Conservation (phyloP, 2,888 invertebrate species). For the Pammene fasciana region DNA sequence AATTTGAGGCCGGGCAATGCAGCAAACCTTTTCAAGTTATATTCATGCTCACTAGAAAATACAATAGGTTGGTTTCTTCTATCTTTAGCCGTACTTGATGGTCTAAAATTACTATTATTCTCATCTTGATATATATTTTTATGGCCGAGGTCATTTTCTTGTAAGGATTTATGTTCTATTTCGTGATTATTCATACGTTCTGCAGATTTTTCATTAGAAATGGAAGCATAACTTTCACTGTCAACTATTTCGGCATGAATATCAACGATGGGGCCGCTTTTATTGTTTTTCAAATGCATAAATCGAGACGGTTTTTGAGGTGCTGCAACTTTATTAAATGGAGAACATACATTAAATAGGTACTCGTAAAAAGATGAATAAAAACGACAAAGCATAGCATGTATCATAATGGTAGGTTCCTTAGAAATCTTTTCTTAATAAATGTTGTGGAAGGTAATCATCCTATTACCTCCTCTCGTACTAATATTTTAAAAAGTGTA, state of each 20-base stretch:
- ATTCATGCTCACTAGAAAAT: not conserved
- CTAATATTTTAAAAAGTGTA: too few species aligned
- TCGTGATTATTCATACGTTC: not conserved
- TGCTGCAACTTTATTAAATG: not conserved
- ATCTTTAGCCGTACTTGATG: not conserved
- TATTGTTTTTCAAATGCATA: not conserved
- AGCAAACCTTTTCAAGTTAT: not conserved
- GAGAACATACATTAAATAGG: too few species aligned
- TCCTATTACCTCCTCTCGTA: too few species aligned
- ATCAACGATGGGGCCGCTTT: not conserved
- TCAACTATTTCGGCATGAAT: not conserved
- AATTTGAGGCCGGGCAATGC: conserved; percentile 1
- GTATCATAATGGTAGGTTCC: too few species aligned
- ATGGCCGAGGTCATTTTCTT: not conserved
- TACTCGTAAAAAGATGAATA: too few species aligned
- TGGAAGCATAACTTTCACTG: not conserved
- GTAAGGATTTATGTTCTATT: not conserved
- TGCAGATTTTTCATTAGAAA: not conserved
- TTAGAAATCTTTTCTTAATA: too few species aligned
- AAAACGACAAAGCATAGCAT: too few species aligned
- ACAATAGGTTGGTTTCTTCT: not conserved
- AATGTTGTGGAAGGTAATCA: too few species aligned
- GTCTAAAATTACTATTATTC: not conserved
- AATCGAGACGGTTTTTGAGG: too few species aligned
- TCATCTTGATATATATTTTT: not conserved